These are phyloP conservation scores for Macropis europaea DNA, from an alignment of 2,888 invertebrate species.

Conservation along the genomic window DNA sequence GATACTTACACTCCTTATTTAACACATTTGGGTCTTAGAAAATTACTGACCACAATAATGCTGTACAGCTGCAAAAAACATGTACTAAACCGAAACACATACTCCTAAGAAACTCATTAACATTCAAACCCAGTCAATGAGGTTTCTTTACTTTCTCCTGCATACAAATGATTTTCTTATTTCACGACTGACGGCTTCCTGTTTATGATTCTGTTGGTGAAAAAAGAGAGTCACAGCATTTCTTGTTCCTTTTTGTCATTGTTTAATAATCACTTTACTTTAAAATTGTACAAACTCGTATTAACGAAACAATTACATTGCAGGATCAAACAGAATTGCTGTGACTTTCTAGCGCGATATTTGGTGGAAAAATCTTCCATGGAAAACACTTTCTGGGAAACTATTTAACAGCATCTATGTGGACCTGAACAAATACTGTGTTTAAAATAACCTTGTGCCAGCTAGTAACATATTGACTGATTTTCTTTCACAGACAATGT, in stretches of 20 bases:
- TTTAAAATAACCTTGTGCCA: slow-evolving; percentile 63
- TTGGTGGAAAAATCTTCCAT: slow-evolving; percentile 36
- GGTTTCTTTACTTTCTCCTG: slow-evolving; percentile 21
- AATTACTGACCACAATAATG: neutral
- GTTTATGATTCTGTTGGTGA: slow-evolving; percentile 32
- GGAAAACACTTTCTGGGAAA: slow-evolving; percentile 60
- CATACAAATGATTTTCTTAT: slow-evolving; percentile 23
- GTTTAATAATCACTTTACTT: neutral
- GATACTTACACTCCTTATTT: neutral
- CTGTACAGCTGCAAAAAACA: slow-evolving; percentile 1
- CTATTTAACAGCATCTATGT: slow-evolving; percentile 70
- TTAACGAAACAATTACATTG: neutral
- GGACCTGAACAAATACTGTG: slow-evolving; percentile 64
- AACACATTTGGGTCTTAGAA: neutral
- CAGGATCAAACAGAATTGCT: slow-evolving; percentile 39
- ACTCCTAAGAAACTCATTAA: neutral
- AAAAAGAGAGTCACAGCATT: slow-evolving; percentile 49
- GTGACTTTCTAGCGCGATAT: slow-evolving; percentile 53
- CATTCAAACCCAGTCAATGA: neutral
- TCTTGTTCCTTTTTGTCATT: slow-evolving; percentile 5
- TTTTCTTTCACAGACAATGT: slow-evolving; percentile 67
- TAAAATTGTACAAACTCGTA: neutral
- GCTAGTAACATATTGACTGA: slow-evolving; percentile 68
- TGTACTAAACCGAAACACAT: slow-evolving; percentile 15
- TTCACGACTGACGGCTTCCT: slow-evolving; percentile 54